phyloP scores from a whole-genome alignment of 2,113 vertebrate genomes.

The Varanus komodoensis region DNA sequence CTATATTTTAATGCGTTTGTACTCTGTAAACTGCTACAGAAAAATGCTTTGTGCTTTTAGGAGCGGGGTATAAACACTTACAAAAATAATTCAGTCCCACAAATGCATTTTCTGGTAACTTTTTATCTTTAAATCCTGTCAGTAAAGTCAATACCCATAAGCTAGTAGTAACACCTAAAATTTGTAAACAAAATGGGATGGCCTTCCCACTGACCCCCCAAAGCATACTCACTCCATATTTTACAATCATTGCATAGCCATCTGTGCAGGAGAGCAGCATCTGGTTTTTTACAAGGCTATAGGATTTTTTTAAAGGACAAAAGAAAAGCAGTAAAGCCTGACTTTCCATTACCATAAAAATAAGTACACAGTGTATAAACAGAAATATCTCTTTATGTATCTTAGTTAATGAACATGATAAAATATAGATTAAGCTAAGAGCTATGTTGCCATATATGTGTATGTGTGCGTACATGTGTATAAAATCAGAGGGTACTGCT shows the following conservation, averaged over 20 bases:
- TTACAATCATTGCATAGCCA: constrained; percentile 27
- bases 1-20: too few relatives aligned
- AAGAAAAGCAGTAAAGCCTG: constrained; percentile 42
- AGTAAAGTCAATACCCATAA: constrained; percentile 32
- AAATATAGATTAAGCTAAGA: constrained; percentile 62
- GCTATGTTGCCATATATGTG: constrained; percentile 64
- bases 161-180: constrained; percentile 10
- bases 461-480: background rate
- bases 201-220: background rate
- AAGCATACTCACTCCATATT: background rate
- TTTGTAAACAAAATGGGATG: constrained; percentile 17
- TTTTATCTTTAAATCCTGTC: background rate
- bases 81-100: background rate
- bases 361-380: constrained; percentile 46
- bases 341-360: constrained; percentile 69
- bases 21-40: too few relatives aligned
- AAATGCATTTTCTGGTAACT: constrained; percentile 14
- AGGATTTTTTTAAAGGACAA: constrained; percentile 11
- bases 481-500: constrained; percentile 51
- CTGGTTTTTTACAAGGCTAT: constrained; percentile 59
- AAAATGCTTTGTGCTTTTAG: too few relatives aligned
- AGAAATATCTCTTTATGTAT: constrained; percentile 65
- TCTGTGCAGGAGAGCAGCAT: constrained; percentile 46
- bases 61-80: background rate
- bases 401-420: constrained; percentile 62